Percentiles rank a stretch among this genome's conserved stretches.
phyloP scores from a whole-genome alignment of 2,888 invertebrate species.

The Eupithecia pulchellata region DNA sequence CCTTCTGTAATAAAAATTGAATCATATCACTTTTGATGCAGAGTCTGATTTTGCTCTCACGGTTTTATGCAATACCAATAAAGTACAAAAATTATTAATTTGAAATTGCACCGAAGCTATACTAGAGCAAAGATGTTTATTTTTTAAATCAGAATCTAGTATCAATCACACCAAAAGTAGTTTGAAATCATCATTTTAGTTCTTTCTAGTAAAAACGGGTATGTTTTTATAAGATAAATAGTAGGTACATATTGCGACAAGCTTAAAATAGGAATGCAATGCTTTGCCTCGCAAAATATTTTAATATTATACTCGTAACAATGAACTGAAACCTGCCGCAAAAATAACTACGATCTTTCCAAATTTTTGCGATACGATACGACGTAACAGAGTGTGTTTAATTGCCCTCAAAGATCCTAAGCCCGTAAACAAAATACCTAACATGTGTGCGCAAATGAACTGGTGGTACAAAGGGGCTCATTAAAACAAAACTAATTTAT shows the following conservation, averaged over 20 bases:
- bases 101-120: not conserved
- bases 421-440: slow-evolving; percentile 16
- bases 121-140: no score
- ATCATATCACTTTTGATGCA: slow-evolving; percentile 34
- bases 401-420: not conserved
- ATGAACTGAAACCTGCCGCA: no score
- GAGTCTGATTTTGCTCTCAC: slow-evolving; percentile 5
- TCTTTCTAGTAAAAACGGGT: no score
- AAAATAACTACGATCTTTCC: no score
- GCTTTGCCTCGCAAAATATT: no score
- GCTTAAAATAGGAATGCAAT: no score
- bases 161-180: no score
- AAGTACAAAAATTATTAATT: not conserved
- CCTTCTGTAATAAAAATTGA: slow-evolving; percentile 31
- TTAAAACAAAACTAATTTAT: slow-evolving; percentile 67
- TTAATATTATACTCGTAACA: no score
- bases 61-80: not conserved
- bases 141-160: no score
- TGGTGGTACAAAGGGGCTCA: slow-evolving; percentile 47
- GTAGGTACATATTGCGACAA: no score
- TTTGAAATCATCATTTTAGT: no score
- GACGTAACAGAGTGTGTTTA: not conserved
- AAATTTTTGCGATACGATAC: not conserved
- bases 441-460: slow-evolving; percentile 32
- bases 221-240: no score